Evolutionary conservation across 1,140 invertebrate genomes (phyloP), one percentile per base, ranked within the genome.

Genomic region (Hyphantria cunea): DNA sequence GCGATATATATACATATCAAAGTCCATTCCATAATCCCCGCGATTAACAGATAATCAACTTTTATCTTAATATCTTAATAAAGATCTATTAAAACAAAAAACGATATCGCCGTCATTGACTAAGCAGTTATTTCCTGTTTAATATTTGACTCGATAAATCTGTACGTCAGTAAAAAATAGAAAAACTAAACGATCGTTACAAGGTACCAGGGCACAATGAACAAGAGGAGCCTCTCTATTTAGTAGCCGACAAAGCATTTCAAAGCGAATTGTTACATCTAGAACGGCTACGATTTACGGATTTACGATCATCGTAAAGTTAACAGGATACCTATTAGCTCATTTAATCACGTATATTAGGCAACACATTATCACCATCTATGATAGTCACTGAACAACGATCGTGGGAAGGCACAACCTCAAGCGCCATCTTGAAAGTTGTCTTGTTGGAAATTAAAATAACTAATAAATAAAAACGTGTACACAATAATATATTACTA

Each of bases 211-310:
- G n/a, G 42, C 44, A 47, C 49, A 61, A 64, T 32, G 44, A 56
- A 67, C 64, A 51, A 13, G 49, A 60, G 51, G 64, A 66, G 45
- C 61, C 34, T 59, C 64, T 64, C 50, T 49, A 34, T 53, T 32
- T n/a, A 55, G 47, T 61, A 60, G n/a, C 66, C 70, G 60, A 72
- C 60, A 69, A 69, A 72, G 58, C 51, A 14, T 13, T 31, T 54
- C 41, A 58, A 61, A 66, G 48, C 32, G 45, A 50, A 65, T 60
- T 41, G 55, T 64, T 64, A 61, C 55, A 41, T 52, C 53, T 56
- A 49, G 13, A 14, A 44, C 54, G 58, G 54, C 34, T 52, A 50
- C 45, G 47, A 6, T 25, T 68, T 59, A 51, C 48, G 34, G 34
- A 37, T 11, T 37, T 37, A 37, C 50, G 13, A 50, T 32, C 37